A percentile compares a stretch with the other conserved stretches of the same genome.
phyloP scores from a whole-genome alignment of 2,113 vertebrate species.

The Oceanodroma tethys region DNA sequence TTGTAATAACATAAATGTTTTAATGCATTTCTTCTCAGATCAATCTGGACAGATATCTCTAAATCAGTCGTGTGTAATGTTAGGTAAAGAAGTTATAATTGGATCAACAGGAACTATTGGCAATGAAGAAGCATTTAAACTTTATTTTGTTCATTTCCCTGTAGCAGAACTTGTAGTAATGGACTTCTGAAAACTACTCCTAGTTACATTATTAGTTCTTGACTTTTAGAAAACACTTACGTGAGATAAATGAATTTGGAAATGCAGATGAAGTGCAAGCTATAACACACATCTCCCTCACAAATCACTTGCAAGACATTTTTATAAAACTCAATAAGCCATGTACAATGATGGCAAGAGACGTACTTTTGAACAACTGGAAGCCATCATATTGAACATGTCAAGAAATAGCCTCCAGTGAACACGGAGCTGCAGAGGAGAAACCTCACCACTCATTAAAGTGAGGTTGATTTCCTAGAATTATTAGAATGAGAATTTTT shows the following conservation, averaged over 20 bases:
- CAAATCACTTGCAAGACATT: slow-evolving; percentile 25
- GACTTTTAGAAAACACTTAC: slow-evolving; percentile 23
- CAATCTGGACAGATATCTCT: neutral
- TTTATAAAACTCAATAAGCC: slow-evolving; percentile 39
- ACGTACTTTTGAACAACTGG: neutral
- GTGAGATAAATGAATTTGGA: neutral
- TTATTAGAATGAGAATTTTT: neutral
- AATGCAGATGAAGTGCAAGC: slow-evolving; percentile 2
- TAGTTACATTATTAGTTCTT: neutral
- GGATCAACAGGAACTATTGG: neutral
- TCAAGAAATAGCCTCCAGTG: neutral
- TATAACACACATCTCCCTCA: neutral
- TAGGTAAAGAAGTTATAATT: slow-evolving; percentile 13
- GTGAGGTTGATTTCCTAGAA: neutral
- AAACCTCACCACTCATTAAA: neutral
- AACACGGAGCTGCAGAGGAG: neutral
- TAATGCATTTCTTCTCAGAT: slow-evolving; percentile 24
- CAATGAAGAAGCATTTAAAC: neutral
- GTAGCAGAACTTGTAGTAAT: neutral
- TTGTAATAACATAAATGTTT: neutral
- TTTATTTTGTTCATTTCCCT: slow-evolving; percentile 16
- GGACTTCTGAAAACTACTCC: neutral
- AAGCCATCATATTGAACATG: neutral
- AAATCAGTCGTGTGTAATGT: neutral
- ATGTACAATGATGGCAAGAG: neutral